These are phyloP conservation scores for Sciurus niger DNA, from an alignment of 2,113 vertebrate genomes.

Conservation along the genomic window DNA sequence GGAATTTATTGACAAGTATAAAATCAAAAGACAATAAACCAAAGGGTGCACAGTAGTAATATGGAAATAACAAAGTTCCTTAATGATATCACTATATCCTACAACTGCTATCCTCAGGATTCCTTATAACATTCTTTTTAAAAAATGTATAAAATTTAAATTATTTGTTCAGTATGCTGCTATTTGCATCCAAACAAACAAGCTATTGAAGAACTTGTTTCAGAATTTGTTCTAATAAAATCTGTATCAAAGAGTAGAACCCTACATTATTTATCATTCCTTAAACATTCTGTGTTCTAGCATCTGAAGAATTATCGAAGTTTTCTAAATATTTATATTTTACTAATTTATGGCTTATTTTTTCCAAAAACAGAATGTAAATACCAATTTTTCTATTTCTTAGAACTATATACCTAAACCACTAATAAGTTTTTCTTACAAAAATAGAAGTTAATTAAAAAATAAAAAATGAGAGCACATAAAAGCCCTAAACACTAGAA, in stretches of 20 bases:
- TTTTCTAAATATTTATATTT: conserved; percentile 48
- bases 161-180: neutral
- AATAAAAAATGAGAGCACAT: neutral
- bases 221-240: conserved; percentile 42
- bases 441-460: conserved; percentile 30
- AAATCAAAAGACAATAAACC: conserved; percentile 8
- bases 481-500: conserved; percentile 9
- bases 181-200: conserved; percentile 19
- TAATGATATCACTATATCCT: neutral
- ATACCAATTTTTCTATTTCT: neutral
- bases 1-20: neutral
- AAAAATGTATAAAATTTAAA: neutral
- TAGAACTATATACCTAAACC: neutral
- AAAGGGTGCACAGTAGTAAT: neutral
- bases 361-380: neutral
- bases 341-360: conserved; percentile 46
- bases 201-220: conserved; percentile 26
- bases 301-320: conserved; percentile 21
- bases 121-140: neutral
- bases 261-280: neutral
- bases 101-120: neutral
- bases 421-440: neutral
- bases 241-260: neutral
- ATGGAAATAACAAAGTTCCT: neutral
- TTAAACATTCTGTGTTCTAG: conserved; percentile 16